Conservation (phyloP, 2,113 vertebrate genomes). For the Brienomyrus brachyistius region DNA sequence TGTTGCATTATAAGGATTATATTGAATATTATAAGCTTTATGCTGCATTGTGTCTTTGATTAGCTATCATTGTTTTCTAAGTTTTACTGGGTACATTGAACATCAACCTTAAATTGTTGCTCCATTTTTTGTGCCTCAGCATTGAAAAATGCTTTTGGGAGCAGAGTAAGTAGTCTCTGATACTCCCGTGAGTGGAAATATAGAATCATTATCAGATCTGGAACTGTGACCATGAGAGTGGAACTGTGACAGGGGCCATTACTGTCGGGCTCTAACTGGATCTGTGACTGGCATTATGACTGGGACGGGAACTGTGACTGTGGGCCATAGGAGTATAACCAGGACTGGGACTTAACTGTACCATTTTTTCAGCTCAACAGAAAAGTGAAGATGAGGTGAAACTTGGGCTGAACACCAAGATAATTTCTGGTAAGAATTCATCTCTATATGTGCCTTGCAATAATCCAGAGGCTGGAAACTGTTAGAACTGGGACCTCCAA, state of each 20-base stretch:
- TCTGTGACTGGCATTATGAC: too few species aligned
- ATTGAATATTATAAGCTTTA: background rate
- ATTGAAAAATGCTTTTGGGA: background rate
- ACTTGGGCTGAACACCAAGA: background rate
- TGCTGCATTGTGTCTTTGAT: background rate
- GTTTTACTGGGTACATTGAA: background rate
- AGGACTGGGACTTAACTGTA: background rate
- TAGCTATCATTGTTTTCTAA: background rate
- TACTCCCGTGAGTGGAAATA: background rate
- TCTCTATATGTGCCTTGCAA: background rate
- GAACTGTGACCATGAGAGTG: too few species aligned
- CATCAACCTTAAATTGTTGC: too few species aligned
- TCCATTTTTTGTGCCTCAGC: too few species aligned
- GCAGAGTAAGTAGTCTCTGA: background rate
- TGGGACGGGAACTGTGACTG: background rate
- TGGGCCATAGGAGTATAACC: background rate
- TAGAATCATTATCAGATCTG: background rate
- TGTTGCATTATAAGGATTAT: background rate
- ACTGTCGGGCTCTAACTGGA: too few species aligned
- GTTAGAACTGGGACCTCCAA: background rate
- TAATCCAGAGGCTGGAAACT: background rate
- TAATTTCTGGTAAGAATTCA: background rate
- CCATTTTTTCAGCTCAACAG: background rate
- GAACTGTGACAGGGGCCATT: too few species aligned
- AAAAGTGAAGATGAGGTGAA: background rate